These are phyloP conservation scores for Danio albolineatus DNA, from an alignment of 2,797 vertebrate species.

Conservation along the genomic window DNA sequence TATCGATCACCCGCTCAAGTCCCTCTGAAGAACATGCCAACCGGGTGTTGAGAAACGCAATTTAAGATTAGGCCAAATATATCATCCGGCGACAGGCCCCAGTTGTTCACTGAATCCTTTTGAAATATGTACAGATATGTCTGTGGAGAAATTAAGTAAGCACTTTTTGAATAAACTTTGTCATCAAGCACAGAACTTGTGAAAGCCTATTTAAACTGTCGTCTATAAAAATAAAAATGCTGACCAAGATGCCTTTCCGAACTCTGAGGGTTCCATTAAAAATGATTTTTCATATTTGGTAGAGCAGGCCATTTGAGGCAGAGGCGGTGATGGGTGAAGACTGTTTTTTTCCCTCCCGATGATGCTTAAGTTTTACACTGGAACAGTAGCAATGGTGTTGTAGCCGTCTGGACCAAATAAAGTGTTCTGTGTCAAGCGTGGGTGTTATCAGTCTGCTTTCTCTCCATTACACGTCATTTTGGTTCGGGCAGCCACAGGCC, in stretches of 20 bases:
- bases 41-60: constrained; percentile 53
- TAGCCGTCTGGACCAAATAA: constrained; percentile 27
- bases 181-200: constrained; percentile 19
- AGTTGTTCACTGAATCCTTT: neutral
- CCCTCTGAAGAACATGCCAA: constrained; percentile 51
- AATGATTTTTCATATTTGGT: constrained; percentile 39
- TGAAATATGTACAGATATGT: constrained; percentile 35
- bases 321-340: constrained; percentile 28
- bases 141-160: constrained; percentile 31
- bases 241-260: constrained; percentile 36
- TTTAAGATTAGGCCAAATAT: constrained; percentile 55
- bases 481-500: constrained; percentile 56
- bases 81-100: constrained; percentile 13
- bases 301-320: constrained; percentile 25
- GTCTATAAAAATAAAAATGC: constrained; percentile 52
- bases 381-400: constrained; percentile 9
- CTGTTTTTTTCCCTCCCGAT: constrained; percentile 18
- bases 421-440: constrained; percentile 16
- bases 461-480: constrained; percentile 56
- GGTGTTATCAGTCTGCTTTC: constrained; percentile 5
- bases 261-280: constrained; percentile 6
- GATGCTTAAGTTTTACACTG: constrained; percentile 20
- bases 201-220: constrained; percentile 21
- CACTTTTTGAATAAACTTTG: constrained; percentile 15
- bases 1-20: constrained; percentile 59